Evolutionary conservation across 2,113 vertebrate genomes (phyloP).

Genomic region (Petrocephalus zakoni): DNA sequence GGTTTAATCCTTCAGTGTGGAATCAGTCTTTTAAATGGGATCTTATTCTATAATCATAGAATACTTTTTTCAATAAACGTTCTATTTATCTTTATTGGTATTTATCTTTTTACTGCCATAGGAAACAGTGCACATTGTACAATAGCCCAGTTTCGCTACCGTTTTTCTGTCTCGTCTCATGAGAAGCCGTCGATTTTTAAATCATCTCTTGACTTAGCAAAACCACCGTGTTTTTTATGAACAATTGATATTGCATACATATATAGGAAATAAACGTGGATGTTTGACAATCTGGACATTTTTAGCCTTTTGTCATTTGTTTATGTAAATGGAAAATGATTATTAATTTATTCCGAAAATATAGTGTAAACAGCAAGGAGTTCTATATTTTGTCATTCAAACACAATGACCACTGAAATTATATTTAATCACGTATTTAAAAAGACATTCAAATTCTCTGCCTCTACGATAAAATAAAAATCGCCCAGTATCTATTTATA

Average conservation of each 20-base stretch:
- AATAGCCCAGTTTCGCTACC: background rate
- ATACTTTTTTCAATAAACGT: background rate
- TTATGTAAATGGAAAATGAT: too few relatives aligned
- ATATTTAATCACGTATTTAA: background rate
- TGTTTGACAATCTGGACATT: background rate
- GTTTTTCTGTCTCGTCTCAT: background rate
- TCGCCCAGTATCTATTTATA: background rate
- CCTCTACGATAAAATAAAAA: background rate
- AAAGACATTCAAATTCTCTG: too few relatives aligned
- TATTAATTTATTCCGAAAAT: too few relatives aligned
- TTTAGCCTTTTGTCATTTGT: too few relatives aligned
- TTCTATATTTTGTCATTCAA: background rate
- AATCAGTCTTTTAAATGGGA: background rate
- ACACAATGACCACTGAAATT: background rate
- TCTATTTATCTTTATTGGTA: background rate
- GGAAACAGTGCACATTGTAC: background rate
- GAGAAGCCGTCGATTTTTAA: too few relatives aligned
- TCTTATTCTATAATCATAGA: background rate
- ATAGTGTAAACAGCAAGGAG: background rate
- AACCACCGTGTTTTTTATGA: background rate
- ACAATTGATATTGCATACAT: too few relatives aligned
- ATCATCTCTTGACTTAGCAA: too few relatives aligned
- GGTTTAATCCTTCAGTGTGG: background rate
- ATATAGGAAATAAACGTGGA: too few relatives aligned
- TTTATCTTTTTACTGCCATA: too few relatives aligned